phyloP scores from a whole-genome alignment of 2,797 vertebrate species.

The Cygnus olor region DNA sequence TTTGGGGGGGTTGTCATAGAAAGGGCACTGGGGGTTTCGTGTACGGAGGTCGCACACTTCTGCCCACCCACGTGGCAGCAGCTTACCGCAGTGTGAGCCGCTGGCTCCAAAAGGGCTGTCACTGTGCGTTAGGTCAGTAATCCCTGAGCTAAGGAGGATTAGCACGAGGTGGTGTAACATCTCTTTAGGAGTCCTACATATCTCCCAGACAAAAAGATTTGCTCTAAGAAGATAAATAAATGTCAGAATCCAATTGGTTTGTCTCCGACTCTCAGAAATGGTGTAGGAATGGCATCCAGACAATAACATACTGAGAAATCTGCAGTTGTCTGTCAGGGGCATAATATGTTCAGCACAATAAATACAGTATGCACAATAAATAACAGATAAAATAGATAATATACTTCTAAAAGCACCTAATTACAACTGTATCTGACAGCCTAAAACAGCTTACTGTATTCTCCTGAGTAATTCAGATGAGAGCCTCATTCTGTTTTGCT shows the following conservation, averaged over 20 bases:
- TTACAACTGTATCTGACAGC: neutral
- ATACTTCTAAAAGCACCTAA: conserved; percentile 48
- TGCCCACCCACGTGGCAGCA: neutral
- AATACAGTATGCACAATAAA: neutral
- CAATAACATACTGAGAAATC: neutral
- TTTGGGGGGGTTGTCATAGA: neutral
- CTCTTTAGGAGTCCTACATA: conserved; percentile 11
- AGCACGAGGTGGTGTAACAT: neutral
- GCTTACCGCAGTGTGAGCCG: neutral
- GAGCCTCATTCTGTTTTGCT: conserved; percentile 2
- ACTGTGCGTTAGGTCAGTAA: neutral
- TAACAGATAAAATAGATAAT: conserved; percentile 39
- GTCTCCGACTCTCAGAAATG: neutral
- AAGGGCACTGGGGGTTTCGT: neutral
- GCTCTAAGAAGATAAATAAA: neutral
- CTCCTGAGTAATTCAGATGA: conserved; percentile 14
- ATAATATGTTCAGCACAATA: neutral
- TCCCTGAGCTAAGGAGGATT: conserved; percentile 17
- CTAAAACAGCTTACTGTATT: neutral
- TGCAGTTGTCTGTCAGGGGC: neutral
- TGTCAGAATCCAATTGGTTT: neutral
- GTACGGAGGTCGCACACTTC: neutral
- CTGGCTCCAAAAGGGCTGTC: neutral
- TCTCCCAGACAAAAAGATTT: neutral
- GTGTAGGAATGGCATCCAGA: neutral